These are phyloP conservation scores for Dorcus parallelipipedus DNA, from an alignment of 2,888 invertebrate genomes.

Conservation along the genomic window DNA sequence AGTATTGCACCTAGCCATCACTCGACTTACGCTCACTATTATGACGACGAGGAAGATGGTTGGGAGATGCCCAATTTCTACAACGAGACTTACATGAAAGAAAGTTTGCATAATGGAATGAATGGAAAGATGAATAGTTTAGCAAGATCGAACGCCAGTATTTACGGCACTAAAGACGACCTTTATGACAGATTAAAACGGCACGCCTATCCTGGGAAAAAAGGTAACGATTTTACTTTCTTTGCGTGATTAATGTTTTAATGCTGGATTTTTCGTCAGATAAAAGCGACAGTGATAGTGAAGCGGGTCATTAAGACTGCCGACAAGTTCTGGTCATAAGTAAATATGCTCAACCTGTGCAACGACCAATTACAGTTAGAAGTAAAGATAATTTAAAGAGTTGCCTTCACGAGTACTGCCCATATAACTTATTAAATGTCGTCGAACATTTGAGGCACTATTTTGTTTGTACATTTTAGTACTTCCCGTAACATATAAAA, in stretches of 20 bases:
- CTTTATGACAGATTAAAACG: slow-evolving; percentile 92
- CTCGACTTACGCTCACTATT: slow-evolving; percentile 93
- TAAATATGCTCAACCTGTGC: slow-evolving; percentile 3
- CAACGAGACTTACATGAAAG: slow-evolving; percentile 95
- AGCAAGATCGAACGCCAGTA: slow-evolving; percentile 88
- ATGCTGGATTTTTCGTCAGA: slow-evolving; percentile 57
- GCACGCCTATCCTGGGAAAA: slow-evolving; percentile 92
- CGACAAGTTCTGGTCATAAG: slow-evolving; percentile 10
- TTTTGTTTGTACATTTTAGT: background rate
- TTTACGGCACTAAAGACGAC: slow-evolving; percentile 94
- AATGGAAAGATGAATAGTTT: slow-evolving; percentile 87
- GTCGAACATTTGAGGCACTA: too few relatives aligned
- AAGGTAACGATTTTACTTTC: slow-evolving; percentile 62
- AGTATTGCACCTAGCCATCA: slow-evolving; percentile 94
- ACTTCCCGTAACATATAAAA: background rate
- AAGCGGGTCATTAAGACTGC: slow-evolving; percentile 69
- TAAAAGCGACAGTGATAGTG: slow-evolving; percentile 92
- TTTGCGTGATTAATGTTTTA: background rate
- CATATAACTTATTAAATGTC: background rate
- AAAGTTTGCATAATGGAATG: slow-evolving; percentile 76
- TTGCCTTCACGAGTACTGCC: background rate
- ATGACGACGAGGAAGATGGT: slow-evolving; percentile 93
- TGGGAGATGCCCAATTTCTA: slow-evolving; percentile 98
- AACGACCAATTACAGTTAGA: slow-evolving; percentile 4
- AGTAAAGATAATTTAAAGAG: background rate